Conservation (phyloP, 2,888 invertebrate genomes). For the Caenorhabditis sulstoni region DNA sequence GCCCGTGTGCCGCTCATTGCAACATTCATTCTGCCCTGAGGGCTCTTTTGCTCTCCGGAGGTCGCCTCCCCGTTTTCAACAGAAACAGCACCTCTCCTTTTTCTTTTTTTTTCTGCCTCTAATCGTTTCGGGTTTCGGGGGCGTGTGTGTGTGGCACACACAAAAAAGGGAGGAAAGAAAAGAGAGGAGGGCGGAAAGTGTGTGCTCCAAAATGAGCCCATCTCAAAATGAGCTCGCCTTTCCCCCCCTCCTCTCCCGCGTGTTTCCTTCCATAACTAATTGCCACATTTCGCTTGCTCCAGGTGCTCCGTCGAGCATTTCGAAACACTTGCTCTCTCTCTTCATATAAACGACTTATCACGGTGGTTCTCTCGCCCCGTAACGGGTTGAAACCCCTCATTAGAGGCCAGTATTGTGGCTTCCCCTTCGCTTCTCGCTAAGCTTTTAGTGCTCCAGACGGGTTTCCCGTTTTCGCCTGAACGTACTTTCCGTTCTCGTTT, state of each 20-base stretch:
- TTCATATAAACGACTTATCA: slow-evolving; percentile 52
- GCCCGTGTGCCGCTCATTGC: slow-evolving; percentile 34
- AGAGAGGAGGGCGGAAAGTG: slow-evolving; percentile 17
- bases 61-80: neutral
- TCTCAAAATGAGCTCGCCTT: slow-evolving; percentile 43
- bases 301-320: slow-evolving; percentile 19
- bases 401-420: slow-evolving; percentile 37
- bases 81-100: neutral
- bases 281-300: slow-evolving; percentile 24
- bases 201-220: slow-evolving; percentile 54
- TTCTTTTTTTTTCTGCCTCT: neutral
- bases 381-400: slow-evolving; percentile 48
- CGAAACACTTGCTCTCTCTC: slow-evolving; percentile 30
- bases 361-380: slow-evolving; percentile 15
- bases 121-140: slow-evolving; percentile 55
- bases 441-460: no score
- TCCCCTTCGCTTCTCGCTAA: no score
- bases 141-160: no score
- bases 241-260: slow-evolving; percentile 12
- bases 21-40: slow-evolving; percentile 4
- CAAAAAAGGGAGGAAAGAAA: slow-evolving; percentile 10
- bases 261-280: slow-evolving; percentile 45
- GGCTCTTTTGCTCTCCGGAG: neutral
- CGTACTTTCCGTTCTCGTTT: no score
- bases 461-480: no score